phyloP scores from a whole-genome alignment of 2,113 vertebrate species.

The Mobula hypostoma region DNA sequence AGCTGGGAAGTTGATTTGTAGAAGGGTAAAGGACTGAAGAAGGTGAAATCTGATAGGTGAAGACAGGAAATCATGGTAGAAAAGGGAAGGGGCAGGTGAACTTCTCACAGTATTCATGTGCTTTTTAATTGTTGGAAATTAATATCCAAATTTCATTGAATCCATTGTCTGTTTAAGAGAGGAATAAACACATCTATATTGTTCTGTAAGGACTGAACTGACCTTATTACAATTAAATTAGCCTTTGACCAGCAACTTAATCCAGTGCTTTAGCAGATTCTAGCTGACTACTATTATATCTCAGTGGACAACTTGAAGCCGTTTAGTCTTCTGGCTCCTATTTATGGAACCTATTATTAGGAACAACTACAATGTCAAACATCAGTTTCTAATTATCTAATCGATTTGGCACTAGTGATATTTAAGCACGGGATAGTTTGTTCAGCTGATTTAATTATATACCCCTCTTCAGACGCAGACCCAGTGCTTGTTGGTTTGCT shows the following conservation, averaged over 20 bases:
- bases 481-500: neutral
- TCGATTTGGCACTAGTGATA: conserved; percentile 14
- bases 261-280: neutral
- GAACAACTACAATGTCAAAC: conserved; percentile 9
- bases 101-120: neutral
- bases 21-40: no score
- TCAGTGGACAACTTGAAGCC: neutral
- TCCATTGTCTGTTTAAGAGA: neutral
- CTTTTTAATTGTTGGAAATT: neutral
- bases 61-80: no score
- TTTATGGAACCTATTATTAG: conserved; percentile 26
- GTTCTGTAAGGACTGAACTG: neutral
- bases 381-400: conserved; percentile 33
- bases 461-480: neutral
- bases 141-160: neutral
- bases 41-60: no score
- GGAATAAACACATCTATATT: neutral
- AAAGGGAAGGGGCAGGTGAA: neutral
- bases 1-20: no score
- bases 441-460: conserved; percentile 25
- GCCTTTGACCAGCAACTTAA: conserved; percentile 13
- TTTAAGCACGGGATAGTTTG: conserved; percentile 30
- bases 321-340: neutral
- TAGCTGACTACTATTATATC: neutral
- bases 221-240: conserved; percentile 25